Evolutionary conservation across 2,888 invertebrate genomes (phyloP), one percentile per base, ranked within the genome.

Genomic region (Napeogenes sylphis): DNA sequence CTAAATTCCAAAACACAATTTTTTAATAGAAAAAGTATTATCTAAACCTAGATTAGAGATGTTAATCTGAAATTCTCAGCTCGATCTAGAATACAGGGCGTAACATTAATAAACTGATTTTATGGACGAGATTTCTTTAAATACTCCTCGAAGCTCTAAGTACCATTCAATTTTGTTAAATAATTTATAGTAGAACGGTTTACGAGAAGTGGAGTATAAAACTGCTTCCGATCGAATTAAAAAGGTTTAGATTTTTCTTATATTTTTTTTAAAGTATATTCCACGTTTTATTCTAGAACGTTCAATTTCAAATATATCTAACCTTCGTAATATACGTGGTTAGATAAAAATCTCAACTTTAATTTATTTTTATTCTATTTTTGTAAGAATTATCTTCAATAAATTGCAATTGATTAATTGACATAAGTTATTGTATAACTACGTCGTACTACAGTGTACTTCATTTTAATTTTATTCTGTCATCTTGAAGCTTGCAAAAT

Each of bases 281-380:
- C n/a, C n/a, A n/a, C n/a, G n/a, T n/a, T n/a, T n/a, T n/a, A n/a
- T n/a, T n/a, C n/a, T n/a, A n/a, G n/a, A n/a, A n/a, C n/a, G n/a
- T n/a, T n/a, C n/a, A n/a, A n/a, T n/a, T n/a, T n/a, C 5, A 35
- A 35, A 35, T 59, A 42, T 35, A 13, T 10, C n/a, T 59, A 30
- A 13, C 6, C 14, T 61, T 61, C n/a, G n/a, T n/a, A n/a, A n/a
- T 32, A 46, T 30, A 21, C 4, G 10, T 55, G 51, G 45, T 45
- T 42, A 53, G 42, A 59, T 38, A 59, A 54, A 51, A 58, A 53
- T 56, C 56, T 45, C 47, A 55, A 61, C 60, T 64, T 55, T 66
- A 62, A 63, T 68, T n/a, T n/a, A n/a, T n/a, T 38, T 3, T 38
- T 2, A 38, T 38, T 21, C 21, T 21, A 21, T 21, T 21, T n/a